These are phyloP conservation scores for Mythimna lalbum DNA, from an alignment of 2,888 invertebrate genomes.

Conservation along the genomic window DNA sequence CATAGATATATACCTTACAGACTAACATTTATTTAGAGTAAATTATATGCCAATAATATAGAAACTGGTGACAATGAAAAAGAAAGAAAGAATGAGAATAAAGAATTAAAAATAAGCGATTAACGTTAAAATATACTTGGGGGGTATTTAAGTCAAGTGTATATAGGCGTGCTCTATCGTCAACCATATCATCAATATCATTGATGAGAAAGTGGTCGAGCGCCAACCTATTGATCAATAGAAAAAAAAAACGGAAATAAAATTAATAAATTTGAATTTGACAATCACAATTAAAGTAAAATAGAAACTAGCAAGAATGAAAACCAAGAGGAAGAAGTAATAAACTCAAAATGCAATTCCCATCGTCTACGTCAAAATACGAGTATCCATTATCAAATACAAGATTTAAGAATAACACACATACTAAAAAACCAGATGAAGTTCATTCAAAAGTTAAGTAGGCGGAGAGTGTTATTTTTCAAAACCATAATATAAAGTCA, in stretches of 20 bases:
- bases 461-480: conserved; percentile 66
- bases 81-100: neutral
- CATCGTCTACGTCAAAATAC: neutral
- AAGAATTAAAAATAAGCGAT: neutral
- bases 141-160: no score
- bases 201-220: no score
- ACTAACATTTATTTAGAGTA: no score
- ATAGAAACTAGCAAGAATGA: neutral
- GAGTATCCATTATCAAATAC: conserved; percentile 8
- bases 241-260: neutral
- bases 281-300: neutral
- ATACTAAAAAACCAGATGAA: conserved; percentile 44
- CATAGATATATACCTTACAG: no score
- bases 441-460: conserved; percentile 63
- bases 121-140: neutral
- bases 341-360: conserved; percentile 1
- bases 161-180: no score
- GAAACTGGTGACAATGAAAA: neutral
- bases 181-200: no score
- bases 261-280: neutral
- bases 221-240: no score
- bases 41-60: no score
- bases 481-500: conserved; percentile 63
- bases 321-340: neutral
- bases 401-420: conserved; percentile 24